Evolutionary conservation across 1,140 invertebrate genomes (phyloP), one percentile per base, ranked within the genome.

Genomic region (Antheraea mylitta): DNA sequence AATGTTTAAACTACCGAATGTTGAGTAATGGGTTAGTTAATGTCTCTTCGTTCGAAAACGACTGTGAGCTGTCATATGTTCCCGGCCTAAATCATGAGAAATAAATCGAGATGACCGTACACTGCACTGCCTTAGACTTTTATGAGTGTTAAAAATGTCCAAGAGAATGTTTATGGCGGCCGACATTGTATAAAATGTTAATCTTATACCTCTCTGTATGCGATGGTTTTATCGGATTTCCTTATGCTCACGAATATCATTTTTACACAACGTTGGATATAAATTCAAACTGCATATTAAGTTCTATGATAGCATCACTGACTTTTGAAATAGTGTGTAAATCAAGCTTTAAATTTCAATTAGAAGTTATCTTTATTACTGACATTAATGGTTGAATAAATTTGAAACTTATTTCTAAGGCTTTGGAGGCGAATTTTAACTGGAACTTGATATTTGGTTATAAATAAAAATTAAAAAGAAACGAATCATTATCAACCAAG

Each of bases 81-180:
- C 45, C 45, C 10, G 11, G 16, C 45, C 45, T 53, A 53, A 53
- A 53, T 53, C 45, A 53, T 1, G 11, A 13, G 45, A 6, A n/a
- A 53, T 53, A 53, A 53, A 53, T 53, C 45, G 45, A 16, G 16
- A 53, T 53, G 45, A 53, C 45, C 45, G 45, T 53, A 53, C 16
- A 53, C 45, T 53, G 16, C 13, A 53, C 45, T 16, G 45, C 45
- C 45, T 53, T 53, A 53, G 45, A 53, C 45, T 53, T 53, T 53
- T 53, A 53, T 53, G 45, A 53, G 45, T 53, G 16, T 53, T 53
- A 53, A 53, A 53, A 53, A 53, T 53, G 45, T 53, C 45, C 45
- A 53, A 53, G 45, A n/a, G 45, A 16, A 53, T 53, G 45, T 53
- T 53, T 53, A 53, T 13, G 45, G 13, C 45, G 45, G 13, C 45